Evolutionary conservation across 2,888 invertebrate species (phyloP).

Genomic region (Proisotoma minuta): DNA sequence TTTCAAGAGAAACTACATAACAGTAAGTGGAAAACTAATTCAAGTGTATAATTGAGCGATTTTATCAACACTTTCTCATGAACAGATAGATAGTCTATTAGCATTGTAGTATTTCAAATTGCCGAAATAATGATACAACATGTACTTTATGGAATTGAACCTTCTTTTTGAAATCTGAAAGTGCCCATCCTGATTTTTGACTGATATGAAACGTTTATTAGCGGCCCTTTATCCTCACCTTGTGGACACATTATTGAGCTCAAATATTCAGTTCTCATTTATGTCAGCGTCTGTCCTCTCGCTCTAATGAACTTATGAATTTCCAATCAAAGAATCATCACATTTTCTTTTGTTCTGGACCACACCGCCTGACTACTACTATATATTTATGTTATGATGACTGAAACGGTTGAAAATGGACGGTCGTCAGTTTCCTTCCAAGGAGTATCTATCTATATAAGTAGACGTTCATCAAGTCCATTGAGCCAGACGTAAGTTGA

Average conservation of each 20-base stretch:
- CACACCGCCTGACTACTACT: slow-evolving; percentile 8
- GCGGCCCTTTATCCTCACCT: slow-evolving; percentile 20
- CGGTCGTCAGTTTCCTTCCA: too few relatives aligned
- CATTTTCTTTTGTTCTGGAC: slow-evolving; percentile 11
- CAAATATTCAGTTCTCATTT: slow-evolving; percentile 28
- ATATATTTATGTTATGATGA: too few relatives aligned
- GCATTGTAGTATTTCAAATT: too few relatives aligned
- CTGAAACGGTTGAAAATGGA: too few relatives aligned
- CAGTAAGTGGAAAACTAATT: background rate
- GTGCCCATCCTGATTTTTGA: background rate
- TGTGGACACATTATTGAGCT: too few relatives aligned
- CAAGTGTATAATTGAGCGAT: slow-evolving; percentile 1
- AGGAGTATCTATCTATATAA: too few relatives aligned
- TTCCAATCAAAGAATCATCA: slow-evolving; percentile 2
- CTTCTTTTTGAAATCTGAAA: too few relatives aligned
- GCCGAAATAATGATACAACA: too few relatives aligned
- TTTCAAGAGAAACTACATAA: background rate
- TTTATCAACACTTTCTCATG: slow-evolving; percentile 8
- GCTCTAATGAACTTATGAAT: slow-evolving; percentile 4
- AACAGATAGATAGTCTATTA: too few relatives aligned
- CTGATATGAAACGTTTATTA: background rate
- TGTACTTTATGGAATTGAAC: too few relatives aligned
- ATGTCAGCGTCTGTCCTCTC: slow-evolving; percentile 10
- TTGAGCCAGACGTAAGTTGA: background rate
- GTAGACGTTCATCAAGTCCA: slow-evolving; percentile 2